Base-by-base conservation (phyloP, 2,797 vertebrate species). In the Streptopelia turtur region DNA sequence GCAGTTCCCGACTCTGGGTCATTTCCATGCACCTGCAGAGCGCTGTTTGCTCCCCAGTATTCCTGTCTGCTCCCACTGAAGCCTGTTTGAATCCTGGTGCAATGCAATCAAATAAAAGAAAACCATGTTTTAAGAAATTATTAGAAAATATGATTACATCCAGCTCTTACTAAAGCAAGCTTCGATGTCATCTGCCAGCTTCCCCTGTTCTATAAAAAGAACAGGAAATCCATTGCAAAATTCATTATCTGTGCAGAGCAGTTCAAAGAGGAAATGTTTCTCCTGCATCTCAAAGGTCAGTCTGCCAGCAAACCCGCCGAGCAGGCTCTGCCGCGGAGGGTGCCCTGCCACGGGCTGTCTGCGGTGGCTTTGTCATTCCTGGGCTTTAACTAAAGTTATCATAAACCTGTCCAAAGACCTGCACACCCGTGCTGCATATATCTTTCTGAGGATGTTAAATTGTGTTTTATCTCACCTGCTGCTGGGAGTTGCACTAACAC, bases 151-250 rank as follows among this genome's bases (percentile, higher is more conserved):
- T 6, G 43, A 41, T 85, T 63, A 64, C 5, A 3, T 5, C 52
- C 37, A 39, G 9, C 61, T 63, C 60, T 55, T 16, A 14, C 13
- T 41, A 43, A 45, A 76, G 74, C 52, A 28, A 66, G 56, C 69
- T 85, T 11, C 6, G 43, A 52, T 37, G n/a, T 0, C 5, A 59
- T 27, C 64, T 59, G 68, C 85, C 82, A 90, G 60, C 90, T 77
- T 50, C 31, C n/a, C 16, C 16, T 30, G 56, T 8, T 50, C 94
- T 91, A 94, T 88, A 75, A 93, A 93, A 93, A 83, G 91, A 90
- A 84, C 84, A 95, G 94, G 93, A 96, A 95, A 94, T 83, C 21
- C 83, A 93, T 65, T 94, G 33, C 31, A 75, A 47, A 89, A 86
- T 74, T 86, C 57, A 93, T 95, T 75, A 85, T 83, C 75, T 94